Conservation (phyloP, 2,797 vertebrate species). For the Scolopax bukidnonensis region DNA sequence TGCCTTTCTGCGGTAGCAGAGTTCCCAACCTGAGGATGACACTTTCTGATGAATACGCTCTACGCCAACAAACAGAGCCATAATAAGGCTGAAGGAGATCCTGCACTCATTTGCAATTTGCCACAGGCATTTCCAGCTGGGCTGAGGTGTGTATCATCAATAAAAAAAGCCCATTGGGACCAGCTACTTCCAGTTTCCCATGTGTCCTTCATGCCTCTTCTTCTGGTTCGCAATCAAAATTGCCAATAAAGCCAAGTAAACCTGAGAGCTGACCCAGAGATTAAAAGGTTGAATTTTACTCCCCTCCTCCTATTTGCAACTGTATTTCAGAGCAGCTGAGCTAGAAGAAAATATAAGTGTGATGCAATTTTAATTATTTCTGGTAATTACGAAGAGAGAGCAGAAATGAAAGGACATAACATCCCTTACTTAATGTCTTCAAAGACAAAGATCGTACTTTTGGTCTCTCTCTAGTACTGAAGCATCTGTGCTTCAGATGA, state of each 20-base stretch:
- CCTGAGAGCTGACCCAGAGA: not conserved
- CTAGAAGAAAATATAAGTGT: not conserved
- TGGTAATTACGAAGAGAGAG: not conserved
- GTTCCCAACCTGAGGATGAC: not conserved
- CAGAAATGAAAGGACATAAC: not conserved
- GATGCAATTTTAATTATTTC: not conserved
- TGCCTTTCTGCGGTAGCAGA: not conserved
- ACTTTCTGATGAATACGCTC: not conserved
- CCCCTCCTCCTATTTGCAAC: not conserved
- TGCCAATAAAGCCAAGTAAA: not conserved
- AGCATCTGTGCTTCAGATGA: not conserved
- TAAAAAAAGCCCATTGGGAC: not conserved
- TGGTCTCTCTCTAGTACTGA: not conserved
- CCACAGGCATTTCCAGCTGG: not conserved
- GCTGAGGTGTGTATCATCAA: not conserved
- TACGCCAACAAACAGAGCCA: not conserved
- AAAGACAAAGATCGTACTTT: not conserved
- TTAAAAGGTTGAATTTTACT: not conserved
- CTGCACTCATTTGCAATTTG: accelerated
- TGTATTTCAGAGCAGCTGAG: not conserved
- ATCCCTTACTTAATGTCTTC: not conserved
- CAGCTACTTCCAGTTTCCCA: not conserved
- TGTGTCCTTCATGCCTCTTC: not conserved
- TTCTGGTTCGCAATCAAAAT: not conserved
- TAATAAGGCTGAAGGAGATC: not conserved